These are phyloP conservation scores for Leptoteleia sp. DNA, from an alignment of 1,140 invertebrate genomes.

Conservation along the genomic window DNA sequence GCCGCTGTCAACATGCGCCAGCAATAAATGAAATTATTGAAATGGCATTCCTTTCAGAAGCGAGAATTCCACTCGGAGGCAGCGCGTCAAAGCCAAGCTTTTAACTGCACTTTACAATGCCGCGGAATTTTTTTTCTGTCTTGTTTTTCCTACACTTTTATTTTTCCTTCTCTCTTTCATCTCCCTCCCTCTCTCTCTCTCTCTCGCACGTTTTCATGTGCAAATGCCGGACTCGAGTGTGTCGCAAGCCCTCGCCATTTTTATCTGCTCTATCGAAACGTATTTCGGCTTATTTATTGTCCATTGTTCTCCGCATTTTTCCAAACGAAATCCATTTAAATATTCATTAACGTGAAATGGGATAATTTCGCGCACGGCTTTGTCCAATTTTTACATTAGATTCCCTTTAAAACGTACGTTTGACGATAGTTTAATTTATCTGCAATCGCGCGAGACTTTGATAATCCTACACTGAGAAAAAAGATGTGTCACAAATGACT, in stretches of 20 bases:
- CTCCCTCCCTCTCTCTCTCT: too few species aligned
- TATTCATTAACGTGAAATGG: slow-evolving; percentile 3
- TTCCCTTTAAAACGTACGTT: too few species aligned
- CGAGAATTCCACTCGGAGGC: slow-evolving; percentile 12
- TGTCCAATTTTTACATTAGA: too few species aligned
- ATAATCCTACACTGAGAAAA: too few species aligned
- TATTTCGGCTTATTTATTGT: slow-evolving; percentile 26
- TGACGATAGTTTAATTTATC: too few species aligned
- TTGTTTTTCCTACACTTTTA: too few species aligned
- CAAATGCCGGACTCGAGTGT: slow-evolving; percentile 22
- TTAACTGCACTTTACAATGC: slow-evolving; percentile 28
- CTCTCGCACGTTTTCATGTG: slow-evolving; percentile 21
- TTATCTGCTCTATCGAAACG: not conserved
- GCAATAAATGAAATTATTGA: slow-evolving; percentile 41
- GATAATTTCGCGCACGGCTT: not conserved
- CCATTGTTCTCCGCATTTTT: slow-evolving; percentile 24
- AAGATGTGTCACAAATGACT: too few species aligned
- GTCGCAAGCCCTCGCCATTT: slow-evolving; percentile 12
- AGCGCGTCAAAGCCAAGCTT: slow-evolving; percentile 27
- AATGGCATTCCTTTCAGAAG: slow-evolving; percentile 24
- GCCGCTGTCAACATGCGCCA: slow-evolving; percentile 26
- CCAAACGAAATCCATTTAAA: slow-evolving; percentile 4
- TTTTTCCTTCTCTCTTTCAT: too few species aligned
- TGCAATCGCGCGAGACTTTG: too few species aligned
- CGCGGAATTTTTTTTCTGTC: slow-evolving; percentile 10